These are phyloP conservation scores for Brachypteracias leptosomus DNA, from an alignment of 2,113 vertebrate species.

Conservation along the genomic window DNA sequence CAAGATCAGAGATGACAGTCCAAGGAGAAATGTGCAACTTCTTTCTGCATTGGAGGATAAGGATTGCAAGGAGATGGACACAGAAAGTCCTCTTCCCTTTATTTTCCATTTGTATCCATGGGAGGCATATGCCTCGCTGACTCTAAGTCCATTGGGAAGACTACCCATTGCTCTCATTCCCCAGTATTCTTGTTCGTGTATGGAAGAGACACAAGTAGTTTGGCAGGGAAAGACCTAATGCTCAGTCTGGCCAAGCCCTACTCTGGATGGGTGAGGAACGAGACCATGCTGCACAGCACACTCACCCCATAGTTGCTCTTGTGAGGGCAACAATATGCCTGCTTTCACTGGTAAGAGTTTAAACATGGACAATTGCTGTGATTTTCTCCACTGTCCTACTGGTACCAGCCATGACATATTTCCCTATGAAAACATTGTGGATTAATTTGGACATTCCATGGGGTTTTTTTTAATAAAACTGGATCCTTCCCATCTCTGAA, in stretches of 20 bases:
- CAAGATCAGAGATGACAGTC: neutral
- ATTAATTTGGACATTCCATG: neutral
- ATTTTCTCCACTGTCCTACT: neutral
- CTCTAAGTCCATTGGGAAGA: rapidly evolving
- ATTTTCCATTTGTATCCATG: neutral
- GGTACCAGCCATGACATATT: neutral
- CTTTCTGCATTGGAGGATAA: neutral
- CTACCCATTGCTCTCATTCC: neutral
- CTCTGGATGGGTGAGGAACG: rapidly evolving
- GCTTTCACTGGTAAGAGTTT: neutral
- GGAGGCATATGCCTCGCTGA: neutral
- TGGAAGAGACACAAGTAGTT: neutral
- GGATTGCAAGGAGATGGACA: rapidly evolving
- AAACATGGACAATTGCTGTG: neutral
- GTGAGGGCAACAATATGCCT: rapidly evolving
- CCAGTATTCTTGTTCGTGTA: too few relatives aligned
- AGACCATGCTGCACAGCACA: neutral
- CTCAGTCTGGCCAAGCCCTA: neutral
- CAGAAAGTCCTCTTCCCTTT: neutral
- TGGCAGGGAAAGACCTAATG: neutral
- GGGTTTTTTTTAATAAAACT: neutral
- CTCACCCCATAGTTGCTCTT: neutral
- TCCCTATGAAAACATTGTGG: neutral
- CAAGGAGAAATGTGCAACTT: neutral
- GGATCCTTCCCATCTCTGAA: neutral